These are phyloP conservation scores for Thecophora atra DNA, from an alignment of 2,888 invertebrate species.

Conservation along the genomic window DNA sequence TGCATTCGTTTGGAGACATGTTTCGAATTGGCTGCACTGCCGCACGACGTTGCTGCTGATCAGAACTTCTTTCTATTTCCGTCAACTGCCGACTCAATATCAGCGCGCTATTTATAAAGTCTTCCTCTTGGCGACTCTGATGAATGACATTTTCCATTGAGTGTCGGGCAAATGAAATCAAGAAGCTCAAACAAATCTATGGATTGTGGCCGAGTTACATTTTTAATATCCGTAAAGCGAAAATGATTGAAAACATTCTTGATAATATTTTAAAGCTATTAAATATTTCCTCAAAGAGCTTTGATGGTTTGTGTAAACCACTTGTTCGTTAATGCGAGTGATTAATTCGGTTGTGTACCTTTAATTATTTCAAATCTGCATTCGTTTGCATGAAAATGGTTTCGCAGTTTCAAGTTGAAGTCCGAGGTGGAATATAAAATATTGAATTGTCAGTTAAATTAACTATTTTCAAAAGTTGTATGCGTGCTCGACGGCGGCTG, in stretches of 20 bases:
- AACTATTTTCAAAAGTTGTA: neutral
- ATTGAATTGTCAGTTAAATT: neutral
- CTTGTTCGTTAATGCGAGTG: too few relatives aligned
- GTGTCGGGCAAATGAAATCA: too few relatives aligned
- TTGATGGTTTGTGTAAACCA: too few relatives aligned
- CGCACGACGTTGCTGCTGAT: neutral
- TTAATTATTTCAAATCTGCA: neutral
- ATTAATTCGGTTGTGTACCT: too few relatives aligned
- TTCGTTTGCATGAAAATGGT: neutral
- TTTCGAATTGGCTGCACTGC: neutral
- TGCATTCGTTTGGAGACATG: neutral
- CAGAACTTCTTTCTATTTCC: constrained; percentile 40
- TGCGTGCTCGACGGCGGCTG: constrained; percentile 15
- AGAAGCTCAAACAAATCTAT: too few relatives aligned
- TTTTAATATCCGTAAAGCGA: too few relatives aligned
- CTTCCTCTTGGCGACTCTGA: constrained; percentile 41
- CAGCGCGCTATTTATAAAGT: constrained; percentile 51
- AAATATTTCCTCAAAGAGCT: too few relatives aligned
- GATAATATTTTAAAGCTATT: too few relatives aligned
- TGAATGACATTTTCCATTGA: constrained; percentile 26
- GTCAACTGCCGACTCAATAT: constrained; percentile 53
- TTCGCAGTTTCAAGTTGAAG: neutral
- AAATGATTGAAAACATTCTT: too few relatives aligned
- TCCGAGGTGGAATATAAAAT: neutral
- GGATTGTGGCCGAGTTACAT: too few relatives aligned